A percentile compares a stretch with the other conserved stretches of the same genome.
Conservation (phyloP, 1,140 invertebrate species). For the Bombus breviceps region DNA sequence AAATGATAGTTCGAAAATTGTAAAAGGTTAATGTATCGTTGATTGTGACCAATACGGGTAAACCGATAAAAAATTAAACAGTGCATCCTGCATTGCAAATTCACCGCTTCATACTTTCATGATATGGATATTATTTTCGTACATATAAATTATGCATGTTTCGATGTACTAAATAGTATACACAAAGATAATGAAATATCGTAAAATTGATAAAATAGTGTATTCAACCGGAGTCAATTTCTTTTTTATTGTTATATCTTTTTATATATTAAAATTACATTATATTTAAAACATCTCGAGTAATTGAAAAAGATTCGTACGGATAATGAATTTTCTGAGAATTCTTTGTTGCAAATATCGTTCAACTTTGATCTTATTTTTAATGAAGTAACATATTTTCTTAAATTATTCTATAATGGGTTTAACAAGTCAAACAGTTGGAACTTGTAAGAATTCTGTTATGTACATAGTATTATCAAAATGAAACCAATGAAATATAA, state of each 20-base stretch:
- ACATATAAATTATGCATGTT: not conserved
- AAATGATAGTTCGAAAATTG: not conserved
- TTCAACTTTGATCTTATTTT: not conserved
- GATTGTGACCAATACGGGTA: conserved; percentile 27
- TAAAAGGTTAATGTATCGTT: not conserved
- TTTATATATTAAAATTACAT: not conserved
- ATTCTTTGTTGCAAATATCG: not conserved
- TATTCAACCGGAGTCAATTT: not conserved
- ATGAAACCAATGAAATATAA: not conserved
- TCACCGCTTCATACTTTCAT: not conserved
- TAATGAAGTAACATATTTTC: not conserved
- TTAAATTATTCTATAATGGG: not conserved
- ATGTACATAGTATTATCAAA: not conserved
- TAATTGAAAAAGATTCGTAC: not conserved
- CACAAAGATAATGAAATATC: no score
- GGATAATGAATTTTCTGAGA: not conserved
- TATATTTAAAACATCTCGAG: not conserved
- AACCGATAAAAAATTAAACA: conserved; percentile 5
- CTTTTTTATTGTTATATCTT: no score
- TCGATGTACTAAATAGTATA: no score
- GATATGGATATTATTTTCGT: not conserved
- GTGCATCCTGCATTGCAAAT: not conserved
- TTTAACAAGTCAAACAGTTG: not conserved
- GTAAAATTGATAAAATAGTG: not conserved
- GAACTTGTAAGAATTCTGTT: not conserved